Evolutionary conservation across 2,888 invertebrate species (phyloP), one percentile per base, ranked within the genome.

Genomic region (Polydrusus tereticollis): DNA sequence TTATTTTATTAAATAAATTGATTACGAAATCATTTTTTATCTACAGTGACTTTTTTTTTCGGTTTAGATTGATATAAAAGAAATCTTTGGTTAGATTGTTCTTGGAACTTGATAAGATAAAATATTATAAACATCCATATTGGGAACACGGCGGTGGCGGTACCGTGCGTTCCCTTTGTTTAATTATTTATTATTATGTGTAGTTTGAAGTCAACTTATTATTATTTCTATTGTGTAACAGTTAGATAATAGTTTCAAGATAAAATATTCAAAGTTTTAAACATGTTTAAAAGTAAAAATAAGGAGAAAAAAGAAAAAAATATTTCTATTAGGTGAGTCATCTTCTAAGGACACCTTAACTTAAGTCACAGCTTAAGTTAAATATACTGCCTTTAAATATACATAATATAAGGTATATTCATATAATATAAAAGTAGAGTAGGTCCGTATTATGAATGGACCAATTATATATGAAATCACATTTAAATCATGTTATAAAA

Each of bases 81-180:
- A 52, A 55, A 55, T 55, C 52, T 55, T 55, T 29, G 52, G 52
- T 55, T 55, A 55, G 16, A 55, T 55, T 55, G 29, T 55, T 55
- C 52, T 29, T 29, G 52, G 52, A 55, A 55, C 16, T 29, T 29
- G 52, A 55, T 55, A 55, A 55, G 52, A 55, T 55, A 55, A 50
- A 23, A 55, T 55, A 8, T 52, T 14, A 23, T 52, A 21, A 29
- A 55, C 47, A 55, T 16, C 52, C 52, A 55, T 55, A 55, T 55
- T 29, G 29, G 29, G 52, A 55, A 7, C 14, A 16, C 29, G 16
- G 16, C 26, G 21, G 21, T 47, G 21, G 20, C 45, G n/a, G 29
- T 55, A 29, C 52, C 29, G 16, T 29, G 16, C 52, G 6, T 4
- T 55, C 29, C 18, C 52, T 55, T 55, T 55, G 52, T 55, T 16